phyloP scores from a whole-genome alignment of 2,797 vertebrate species.

The Setipinna tenuifilis region DNA sequence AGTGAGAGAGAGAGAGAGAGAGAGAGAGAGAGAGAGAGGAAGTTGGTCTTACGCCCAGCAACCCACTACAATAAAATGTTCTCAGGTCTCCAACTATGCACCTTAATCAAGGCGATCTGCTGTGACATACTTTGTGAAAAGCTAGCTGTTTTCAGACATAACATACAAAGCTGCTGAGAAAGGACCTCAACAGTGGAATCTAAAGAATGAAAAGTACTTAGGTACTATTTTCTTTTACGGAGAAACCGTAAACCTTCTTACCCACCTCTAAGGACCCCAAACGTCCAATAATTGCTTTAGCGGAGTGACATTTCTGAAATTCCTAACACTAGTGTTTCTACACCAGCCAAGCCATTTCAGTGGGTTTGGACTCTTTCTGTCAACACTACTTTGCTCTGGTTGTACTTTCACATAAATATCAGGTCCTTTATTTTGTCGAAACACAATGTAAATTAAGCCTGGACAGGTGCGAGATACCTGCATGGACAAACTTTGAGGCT shows the following conservation, averaged over 20 bases:
- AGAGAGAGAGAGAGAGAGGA: background rate
- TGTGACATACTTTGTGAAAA: background rate
- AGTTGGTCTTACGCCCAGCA: background rate
- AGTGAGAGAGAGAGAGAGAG: background rate
- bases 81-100: background rate
- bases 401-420: background rate
- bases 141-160: background rate
- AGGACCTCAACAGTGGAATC: background rate
- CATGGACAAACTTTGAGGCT: background rate
- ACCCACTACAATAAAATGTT: background rate
- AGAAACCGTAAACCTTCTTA: constrained; percentile 2
- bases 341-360: background rate
- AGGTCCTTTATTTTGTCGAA: background rate
- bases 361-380: background rate
- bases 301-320: background rate
- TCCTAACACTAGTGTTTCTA: background rate
- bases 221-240: background rate
- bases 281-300: constrained; percentile 10
- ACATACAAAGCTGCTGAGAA: background rate
- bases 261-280: background rate
- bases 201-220: background rate
- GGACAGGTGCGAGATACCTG: background rate
- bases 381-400: background rate
- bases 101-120: background rate
- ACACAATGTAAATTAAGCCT: background rate